Percentiles rank a stretch among this genome's conserved stretches.
These are phyloP conservation scores for Lycodopsis pacificus DNA, from an alignment of 2,797 vertebrate genomes.

Conservation along the genomic window DNA sequence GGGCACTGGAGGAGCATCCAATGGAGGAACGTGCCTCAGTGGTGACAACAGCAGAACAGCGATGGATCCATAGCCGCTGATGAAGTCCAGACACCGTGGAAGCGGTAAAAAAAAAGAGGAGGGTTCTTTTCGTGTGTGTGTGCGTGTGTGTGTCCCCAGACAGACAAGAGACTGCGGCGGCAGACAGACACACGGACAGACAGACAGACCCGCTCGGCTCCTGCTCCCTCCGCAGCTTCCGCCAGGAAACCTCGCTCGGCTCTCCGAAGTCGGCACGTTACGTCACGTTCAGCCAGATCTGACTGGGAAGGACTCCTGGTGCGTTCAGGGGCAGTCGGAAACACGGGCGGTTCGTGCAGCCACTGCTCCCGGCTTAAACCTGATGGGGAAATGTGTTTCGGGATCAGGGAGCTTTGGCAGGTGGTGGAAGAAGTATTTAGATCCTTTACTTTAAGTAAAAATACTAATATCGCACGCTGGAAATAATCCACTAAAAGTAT, in stretches of 20 bases:
- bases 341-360: rapidly evolving
- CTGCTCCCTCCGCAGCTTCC: constrained; percentile 62
- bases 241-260: constrained; percentile 73
- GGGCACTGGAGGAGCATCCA: constrained; percentile 76
- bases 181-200: constrained; percentile 20
- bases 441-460: not conserved
- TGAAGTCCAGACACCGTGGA: constrained; percentile 52
- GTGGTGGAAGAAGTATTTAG: not conserved
- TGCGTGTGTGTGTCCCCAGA: constrained; percentile 16
- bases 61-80: constrained; percentile 75
- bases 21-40: constrained; percentile 69
- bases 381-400: not conserved
- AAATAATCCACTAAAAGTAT: not conserved
- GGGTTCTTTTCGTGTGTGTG: not conserved
- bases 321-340: constrained; percentile 60
- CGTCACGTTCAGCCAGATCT: constrained; percentile 79
- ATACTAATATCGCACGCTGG: not conserved
- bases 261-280: constrained; percentile 47
- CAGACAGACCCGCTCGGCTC: constrained; percentile 66
- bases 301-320: constrained; percentile 74
- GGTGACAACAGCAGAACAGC: constrained; percentile 63
- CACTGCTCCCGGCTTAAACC: not conserved
- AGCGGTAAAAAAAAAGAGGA: constrained; percentile 30
- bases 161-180: constrained; percentile 61
- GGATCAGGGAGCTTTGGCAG: not conserved